These are phyloP conservation scores for Pheosia tremula DNA, from an alignment of 2,888 invertebrate species.

Conservation along the genomic window DNA sequence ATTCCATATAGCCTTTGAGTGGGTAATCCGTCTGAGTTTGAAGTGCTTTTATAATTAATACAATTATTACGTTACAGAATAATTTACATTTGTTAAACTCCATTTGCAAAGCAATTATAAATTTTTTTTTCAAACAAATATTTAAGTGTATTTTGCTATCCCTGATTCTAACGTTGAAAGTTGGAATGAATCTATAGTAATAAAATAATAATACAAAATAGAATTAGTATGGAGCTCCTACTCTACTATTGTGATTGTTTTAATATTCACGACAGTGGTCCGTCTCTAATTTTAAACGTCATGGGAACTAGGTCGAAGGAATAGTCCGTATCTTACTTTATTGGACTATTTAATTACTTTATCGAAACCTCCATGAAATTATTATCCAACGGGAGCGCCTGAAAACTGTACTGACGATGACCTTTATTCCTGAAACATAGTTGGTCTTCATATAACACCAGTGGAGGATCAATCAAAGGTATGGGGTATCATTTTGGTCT, in stretches of 20 bases:
- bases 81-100: too few relatives aligned
- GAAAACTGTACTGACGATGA: conserved; percentile 53
- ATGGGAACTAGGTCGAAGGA: conserved; percentile 77
- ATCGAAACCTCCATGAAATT: conserved; percentile 42
- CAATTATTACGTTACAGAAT: too few relatives aligned
- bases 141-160: too few relatives aligned
- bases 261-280: conserved; percentile 20
- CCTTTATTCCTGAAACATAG: conserved; percentile 49
- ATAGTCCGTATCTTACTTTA: conserved; percentile 59
- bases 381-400: conserved; percentile 38
- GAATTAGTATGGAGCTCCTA: neutral
- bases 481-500: conserved; percentile 57
- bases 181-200: too few relatives aligned
- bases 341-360: conserved; percentile 53
- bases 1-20: too few relatives aligned
- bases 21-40: too few relatives aligned
- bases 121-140: too few relatives aligned
- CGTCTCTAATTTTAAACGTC: conserved; percentile 56
- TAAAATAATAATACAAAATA: neutral
- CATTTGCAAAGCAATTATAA: too few relatives aligned
- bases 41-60: too few relatives aligned
- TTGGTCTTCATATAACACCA: conserved; percentile 51
- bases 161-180: too few relatives aligned
- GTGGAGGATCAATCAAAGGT: conserved; percentile 63
- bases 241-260: neutral